phyloP scores from a whole-genome alignment of 2,113 vertebrate species.

The Isichthys henryi region DNA sequence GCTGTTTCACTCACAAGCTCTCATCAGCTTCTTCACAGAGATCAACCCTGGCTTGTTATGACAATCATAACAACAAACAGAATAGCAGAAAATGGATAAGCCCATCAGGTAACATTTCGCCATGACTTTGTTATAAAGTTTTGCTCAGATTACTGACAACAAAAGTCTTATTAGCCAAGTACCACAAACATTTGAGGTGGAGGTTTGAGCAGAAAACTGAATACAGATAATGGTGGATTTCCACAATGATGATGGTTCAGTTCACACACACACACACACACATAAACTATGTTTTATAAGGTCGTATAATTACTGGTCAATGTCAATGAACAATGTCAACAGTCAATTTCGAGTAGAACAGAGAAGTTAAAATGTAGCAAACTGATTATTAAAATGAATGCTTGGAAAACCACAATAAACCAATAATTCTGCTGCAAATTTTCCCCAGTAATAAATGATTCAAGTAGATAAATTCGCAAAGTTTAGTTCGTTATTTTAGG shows the following conservation, averaged over 20 bases:
- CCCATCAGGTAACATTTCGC: constrained; percentile 29
- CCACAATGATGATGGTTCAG: constrained; percentile 22
- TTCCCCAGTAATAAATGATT: background rate
- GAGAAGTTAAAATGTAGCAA: background rate
- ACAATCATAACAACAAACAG: constrained; percentile 44
- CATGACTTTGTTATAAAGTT: constrained; percentile 43
- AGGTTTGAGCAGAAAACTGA: constrained; percentile 23
- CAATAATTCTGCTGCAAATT: background rate
- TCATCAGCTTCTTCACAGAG: constrained; percentile 34
- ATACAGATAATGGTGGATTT: constrained; percentile 27
- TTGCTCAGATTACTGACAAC: constrained; percentile 31
- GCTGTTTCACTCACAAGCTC: constrained; percentile 38
- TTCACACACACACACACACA: background rate
- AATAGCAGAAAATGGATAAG: constrained; percentile 40
- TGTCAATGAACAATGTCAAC: background rate
- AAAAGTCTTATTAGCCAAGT: constrained; percentile 36
- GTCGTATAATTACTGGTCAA: background rate
- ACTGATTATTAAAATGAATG: background rate
- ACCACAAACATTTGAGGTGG: constrained; percentile 16
- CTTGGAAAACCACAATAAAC: background rate
- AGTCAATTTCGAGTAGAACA: background rate
- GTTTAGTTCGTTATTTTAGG: background rate
- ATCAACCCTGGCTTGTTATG: constrained; percentile 43
- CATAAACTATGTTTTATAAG: background rate
- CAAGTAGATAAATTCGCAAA: background rate